Base-by-base conservation (phyloP, 2,797 vertebrate species). In the Alcedo quadribrachys region DNA sequence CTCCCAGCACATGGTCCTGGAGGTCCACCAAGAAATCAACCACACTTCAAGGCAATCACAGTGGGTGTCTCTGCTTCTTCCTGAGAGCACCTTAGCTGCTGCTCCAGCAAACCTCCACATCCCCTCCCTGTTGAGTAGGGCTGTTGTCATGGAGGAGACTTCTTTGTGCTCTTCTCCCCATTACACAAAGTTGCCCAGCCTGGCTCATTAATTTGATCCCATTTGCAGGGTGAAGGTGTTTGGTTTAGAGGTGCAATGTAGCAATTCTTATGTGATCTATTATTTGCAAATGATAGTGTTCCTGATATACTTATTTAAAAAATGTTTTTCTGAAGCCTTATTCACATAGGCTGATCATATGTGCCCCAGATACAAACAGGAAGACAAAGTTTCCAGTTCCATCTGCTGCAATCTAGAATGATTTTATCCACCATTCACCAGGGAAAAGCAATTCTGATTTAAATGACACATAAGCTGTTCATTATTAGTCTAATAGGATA, bases 351-450 rank as follows among this genome's bases (percentile, higher is more conserved):
- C 90, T 66, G 58, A 82, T 94, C 58, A 11, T 87, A 45, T 30
- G 79, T 83, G 76, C 37, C 90, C 84, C 65, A 86, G 81, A 91
- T 85, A 80, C 45, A 71, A 81, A 84, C 37, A 68, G 88, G 67
- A 93, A 77, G 83, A 40, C 54, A 57, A 77, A 81, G 58, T 93
- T 90, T 90, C 65, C 40, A 37, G 18, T 85, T 87, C 86, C 86
- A 83, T 91, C 91, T 94, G 91, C 81, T 92, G 63, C 80, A 84
- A 70, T 81, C 89, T 92, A 90, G 78, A 93, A 90, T 2, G 0
- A 65, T 90, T 95, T 90, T 92, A 86, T 94, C 85, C 30, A 10
- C 75, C 21, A 5, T 91, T 93, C 58, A 15, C 65, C 30, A 42
- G 57, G 28, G 63, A 19, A 68, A 89, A 80, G 67, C 50, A 87